Evolutionary conservation across 1,140 invertebrate species (phyloP).

Genomic region (Delia radicum): DNA sequence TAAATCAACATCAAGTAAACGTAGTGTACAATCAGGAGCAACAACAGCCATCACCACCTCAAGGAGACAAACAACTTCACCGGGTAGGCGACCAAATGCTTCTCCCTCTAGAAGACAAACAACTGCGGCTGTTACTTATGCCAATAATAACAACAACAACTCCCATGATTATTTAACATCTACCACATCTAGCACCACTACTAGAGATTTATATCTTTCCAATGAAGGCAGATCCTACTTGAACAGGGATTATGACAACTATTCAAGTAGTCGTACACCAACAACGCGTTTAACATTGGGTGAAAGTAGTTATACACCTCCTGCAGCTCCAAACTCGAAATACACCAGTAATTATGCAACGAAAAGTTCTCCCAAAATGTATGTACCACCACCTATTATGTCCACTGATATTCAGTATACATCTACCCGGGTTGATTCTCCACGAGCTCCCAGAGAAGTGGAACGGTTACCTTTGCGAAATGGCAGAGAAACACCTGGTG

Average conservation of each 20-base stretch:
- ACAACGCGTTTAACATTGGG: neutral
- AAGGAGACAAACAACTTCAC: neutral
- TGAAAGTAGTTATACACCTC: neutral
- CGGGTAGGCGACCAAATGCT: neutral
- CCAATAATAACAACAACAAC: neutral
- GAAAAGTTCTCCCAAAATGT: conserved; percentile 36
- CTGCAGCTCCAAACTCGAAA: neutral
- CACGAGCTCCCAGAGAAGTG: conserved; percentile 30
- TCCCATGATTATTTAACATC: neutral
- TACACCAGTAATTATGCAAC: neutral
- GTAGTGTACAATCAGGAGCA: neutral
- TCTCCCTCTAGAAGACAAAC: neutral
- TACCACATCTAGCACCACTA: neutral
- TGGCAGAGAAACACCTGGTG: conserved; percentile 27
- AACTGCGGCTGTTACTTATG: neutral
- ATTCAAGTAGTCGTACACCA: neutral
- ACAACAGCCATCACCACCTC: neutral
- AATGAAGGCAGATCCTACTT: neutral
- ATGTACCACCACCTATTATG: conserved; percentile 44
- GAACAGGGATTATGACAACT: neutral
- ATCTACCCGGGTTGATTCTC: neutral
- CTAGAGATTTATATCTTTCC: neutral
- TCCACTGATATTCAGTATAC: conserved; percentile 37
- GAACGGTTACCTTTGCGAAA: conserved; percentile 37
- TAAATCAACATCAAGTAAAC: conserved; percentile 19